Conservation (phyloP, 2,888 invertebrate species). For the Ennomos quercinarius region DNA sequence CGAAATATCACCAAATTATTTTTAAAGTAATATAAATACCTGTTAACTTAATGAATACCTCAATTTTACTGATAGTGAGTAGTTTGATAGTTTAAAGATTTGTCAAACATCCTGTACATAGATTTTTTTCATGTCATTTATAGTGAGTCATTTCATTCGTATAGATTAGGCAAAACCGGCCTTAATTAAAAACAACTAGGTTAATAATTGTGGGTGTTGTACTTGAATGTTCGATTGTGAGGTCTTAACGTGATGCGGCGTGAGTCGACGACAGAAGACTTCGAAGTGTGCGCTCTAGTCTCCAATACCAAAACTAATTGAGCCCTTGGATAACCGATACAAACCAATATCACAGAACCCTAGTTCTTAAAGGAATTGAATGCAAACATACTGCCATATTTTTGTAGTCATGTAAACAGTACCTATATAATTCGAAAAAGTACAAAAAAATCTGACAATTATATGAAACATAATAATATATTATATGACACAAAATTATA, state of each 20-base stretch:
- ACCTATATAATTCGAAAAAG: conserved; percentile 51
- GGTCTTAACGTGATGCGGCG: conserved; percentile 41
- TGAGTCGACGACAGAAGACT: conserved; percentile 30
- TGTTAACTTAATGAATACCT: conserved; percentile 59
- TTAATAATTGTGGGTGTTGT: conserved; percentile 53
- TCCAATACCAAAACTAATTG: conserved; percentile 25
- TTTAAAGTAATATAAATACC: conserved; percentile 47
- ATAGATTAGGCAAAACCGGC: conserved; percentile 82
- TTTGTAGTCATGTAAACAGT: conserved; percentile 63
- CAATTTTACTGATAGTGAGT: conserved; percentile 60
- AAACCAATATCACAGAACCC: conserved; percentile 42
- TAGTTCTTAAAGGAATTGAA: conserved; percentile 76
- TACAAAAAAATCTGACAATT: conserved; percentile 54
- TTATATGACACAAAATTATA: conserved; percentile 27
- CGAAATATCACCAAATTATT: conserved; percentile 53
- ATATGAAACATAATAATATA: background rate
- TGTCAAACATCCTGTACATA: conserved; percentile 80
- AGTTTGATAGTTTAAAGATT: conserved; percentile 57
- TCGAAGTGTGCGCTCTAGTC: conserved; percentile 35
- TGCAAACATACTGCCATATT: conserved; percentile 81
- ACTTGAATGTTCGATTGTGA: conserved; percentile 50
- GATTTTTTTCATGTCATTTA: conserved; percentile 57
- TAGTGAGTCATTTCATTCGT: conserved; percentile 66
- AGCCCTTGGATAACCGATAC: conserved; percentile 22
- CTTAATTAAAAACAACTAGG: conserved; percentile 68